A percentile compares a stretch with the other conserved stretches of the same genome.
phyloP scores from a whole-genome alignment of 2,113 vertebrate species.

The Chaetops frenatus region DNA sequence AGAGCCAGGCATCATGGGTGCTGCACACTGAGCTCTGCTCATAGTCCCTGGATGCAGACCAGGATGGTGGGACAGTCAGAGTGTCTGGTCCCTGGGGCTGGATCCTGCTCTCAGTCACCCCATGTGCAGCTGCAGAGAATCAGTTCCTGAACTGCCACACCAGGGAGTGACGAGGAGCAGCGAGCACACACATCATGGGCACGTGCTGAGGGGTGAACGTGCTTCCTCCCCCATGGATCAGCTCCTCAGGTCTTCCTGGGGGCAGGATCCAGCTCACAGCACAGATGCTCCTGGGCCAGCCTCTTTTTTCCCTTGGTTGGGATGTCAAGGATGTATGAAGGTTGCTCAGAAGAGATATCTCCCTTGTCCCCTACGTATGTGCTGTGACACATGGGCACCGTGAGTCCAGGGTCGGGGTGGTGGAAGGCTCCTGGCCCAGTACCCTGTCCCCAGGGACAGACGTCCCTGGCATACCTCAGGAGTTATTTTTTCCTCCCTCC shows the following conservation, averaged over 20 bases:
- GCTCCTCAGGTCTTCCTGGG: neutral
- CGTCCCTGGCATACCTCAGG: neutral
- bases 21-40: neutral
- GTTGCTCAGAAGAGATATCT: neutral
- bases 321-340: neutral
- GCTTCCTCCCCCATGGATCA: neutral
- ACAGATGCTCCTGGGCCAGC: neutral
- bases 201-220: accelerated
- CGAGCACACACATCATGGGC: accelerated
- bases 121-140: neutral
- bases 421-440: neutral
- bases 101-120: neutral
- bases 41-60: neutral
- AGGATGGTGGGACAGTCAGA: neutral
- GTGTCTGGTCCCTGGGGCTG: accelerated
- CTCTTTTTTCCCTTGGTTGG: neutral
- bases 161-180: accelerated
- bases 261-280: neutral
- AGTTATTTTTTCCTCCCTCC: constrained; percentile 47
- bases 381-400: accelerated
- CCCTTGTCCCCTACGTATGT: accelerated
- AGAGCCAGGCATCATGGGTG: neutral
- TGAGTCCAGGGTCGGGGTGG: neutral
- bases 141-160: neutral
- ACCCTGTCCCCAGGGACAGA: neutral